Percentiles rank a stretch among this genome's conserved stretches.
These are phyloP conservation scores for Mythimna ferrago DNA, from an alignment of 2,888 invertebrate genomes.

Conservation along the genomic window DNA sequence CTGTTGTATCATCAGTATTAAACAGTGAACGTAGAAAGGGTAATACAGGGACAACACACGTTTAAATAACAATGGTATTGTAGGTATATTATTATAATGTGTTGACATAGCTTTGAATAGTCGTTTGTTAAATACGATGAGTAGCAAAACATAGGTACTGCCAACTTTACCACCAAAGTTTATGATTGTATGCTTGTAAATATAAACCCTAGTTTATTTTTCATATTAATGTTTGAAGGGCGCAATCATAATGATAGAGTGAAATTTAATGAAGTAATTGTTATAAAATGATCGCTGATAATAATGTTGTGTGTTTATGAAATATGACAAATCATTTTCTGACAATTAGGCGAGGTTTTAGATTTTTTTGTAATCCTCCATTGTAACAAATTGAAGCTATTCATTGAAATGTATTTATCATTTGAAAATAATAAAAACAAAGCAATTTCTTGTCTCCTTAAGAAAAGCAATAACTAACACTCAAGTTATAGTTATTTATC, in stretches of 20 bases:
- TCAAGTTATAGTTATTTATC: background rate
- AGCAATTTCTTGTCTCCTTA: constrained; percentile 1
- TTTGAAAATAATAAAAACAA: constrained; percentile 26
- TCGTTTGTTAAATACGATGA: constrained; percentile 57
- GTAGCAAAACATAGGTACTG: constrained; percentile 37
- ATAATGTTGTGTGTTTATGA: background rate
- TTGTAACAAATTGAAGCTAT: background rate
- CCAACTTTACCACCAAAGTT: constrained; percentile 22
- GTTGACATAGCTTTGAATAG: constrained; percentile 53
- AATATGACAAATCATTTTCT: constrained; percentile 2
- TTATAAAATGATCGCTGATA: constrained; percentile 15
- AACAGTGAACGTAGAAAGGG: constrained; percentile 25
- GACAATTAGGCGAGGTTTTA: background rate
- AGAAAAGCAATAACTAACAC: constrained; percentile 8
- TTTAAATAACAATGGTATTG: constrained; percentile 53
- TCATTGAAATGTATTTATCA: constrained; percentile 12
- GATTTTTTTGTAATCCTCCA: background rate
- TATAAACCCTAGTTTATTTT: constrained; percentile 16
- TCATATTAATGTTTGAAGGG: background rate
- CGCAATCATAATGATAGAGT: constrained; percentile 17
- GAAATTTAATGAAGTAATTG: constrained; percentile 17
- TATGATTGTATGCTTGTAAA: constrained; percentile 36
- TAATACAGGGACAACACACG: constrained; percentile 37
- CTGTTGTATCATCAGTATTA: constrained; percentile 18
- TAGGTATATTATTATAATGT: constrained; percentile 51